Evolutionary conservation across 2,888 invertebrate genomes (phyloP).

Genomic region (Troglohyphantes excavatus): DNA sequence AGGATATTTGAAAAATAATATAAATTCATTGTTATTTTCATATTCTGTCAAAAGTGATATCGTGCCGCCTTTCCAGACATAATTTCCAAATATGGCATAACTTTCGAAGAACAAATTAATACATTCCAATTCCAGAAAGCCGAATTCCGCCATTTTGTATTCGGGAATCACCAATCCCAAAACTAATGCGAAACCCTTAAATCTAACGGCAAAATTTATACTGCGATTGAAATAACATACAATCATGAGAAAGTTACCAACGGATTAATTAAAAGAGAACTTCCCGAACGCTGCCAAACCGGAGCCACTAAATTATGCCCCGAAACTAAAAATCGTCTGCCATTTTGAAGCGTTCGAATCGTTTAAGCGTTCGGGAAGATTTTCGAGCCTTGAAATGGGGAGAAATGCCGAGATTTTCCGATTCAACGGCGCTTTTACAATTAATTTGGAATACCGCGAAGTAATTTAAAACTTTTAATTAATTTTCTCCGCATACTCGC

Average conservation of each 20-base stretch:
- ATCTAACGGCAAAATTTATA: slow-evolving; percentile 8
- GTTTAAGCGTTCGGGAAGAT: slow-evolving; percentile 13
- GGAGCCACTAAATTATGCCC: slow-evolving; percentile 43
- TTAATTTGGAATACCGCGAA: slow-evolving; percentile 56
- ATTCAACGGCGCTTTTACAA: slow-evolving; percentile 36
- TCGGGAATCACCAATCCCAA: background rate
- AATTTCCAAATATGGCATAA: background rate
- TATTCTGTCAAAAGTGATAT: background rate
- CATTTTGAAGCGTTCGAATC: slow-evolving; percentile 44
- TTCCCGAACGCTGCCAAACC: slow-evolving; percentile 31
- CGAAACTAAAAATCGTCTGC: slow-evolving; percentile 49
- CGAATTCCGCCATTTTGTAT: background rate
- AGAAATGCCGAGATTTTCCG: slow-evolving; percentile 35
- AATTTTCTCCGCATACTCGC: slow-evolving; percentile 43
- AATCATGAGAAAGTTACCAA: slow-evolving; percentile 27
- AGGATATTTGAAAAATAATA: background rate
- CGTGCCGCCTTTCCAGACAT: background rate
- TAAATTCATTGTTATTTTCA: background rate
- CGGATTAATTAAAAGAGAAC: slow-evolving; percentile 38
- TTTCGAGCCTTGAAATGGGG: background rate
- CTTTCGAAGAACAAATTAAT: background rate
- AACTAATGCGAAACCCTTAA: background rate
- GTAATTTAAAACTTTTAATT: slow-evolving; percentile 69
- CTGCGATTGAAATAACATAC: slow-evolving; percentile 8
- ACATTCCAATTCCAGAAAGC: background rate